These are phyloP conservation scores for Drosophila hydei DNA, from an alignment of 1,140 invertebrate species.

Conservation along the genomic window DNA sequence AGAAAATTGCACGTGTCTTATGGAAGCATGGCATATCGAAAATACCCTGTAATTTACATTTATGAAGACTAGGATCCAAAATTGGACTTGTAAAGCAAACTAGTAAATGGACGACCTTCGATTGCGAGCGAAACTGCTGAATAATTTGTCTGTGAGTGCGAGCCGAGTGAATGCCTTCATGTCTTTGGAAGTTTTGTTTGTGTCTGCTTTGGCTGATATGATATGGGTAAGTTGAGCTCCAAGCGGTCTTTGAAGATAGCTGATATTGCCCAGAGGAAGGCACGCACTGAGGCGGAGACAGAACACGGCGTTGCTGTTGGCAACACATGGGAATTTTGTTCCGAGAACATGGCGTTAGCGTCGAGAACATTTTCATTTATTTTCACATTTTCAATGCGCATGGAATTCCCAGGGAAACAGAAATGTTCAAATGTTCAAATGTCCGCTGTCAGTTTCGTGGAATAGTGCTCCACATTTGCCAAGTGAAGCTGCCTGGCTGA, in stretches of 20 bases:
- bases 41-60: too few species aligned
- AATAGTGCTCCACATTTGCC: conserved; percentile 72
- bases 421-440: conserved; percentile 37
- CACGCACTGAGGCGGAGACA: conserved; percentile 6
- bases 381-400: conserved; percentile 71
- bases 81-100: too few species aligned
- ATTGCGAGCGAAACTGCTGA: too few species aligned
- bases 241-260: conserved; percentile 26
- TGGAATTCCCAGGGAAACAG: conserved; percentile 67
- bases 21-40: too few species aligned
- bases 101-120: too few species aligned
- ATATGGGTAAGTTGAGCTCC: conserved; percentile 15
- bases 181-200: too few species aligned
- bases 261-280: conserved; percentile 41
- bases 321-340: conserved; percentile 57
- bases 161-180: too few species aligned
- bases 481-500: conserved; percentile 26
- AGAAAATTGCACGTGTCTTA: too few species aligned
- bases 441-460: conserved; percentile 51
- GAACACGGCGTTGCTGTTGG: conserved; percentile 34
- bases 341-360: conserved; percentile 56
- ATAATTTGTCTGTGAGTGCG: too few species aligned
- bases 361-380: conserved; percentile 72
- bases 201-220: too few species aligned
- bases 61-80: too few species aligned